Evolutionary conservation across 2,888 invertebrate species (phyloP), one percentile per base, ranked within the genome.

Genomic region (Patella caerulea): DNA sequence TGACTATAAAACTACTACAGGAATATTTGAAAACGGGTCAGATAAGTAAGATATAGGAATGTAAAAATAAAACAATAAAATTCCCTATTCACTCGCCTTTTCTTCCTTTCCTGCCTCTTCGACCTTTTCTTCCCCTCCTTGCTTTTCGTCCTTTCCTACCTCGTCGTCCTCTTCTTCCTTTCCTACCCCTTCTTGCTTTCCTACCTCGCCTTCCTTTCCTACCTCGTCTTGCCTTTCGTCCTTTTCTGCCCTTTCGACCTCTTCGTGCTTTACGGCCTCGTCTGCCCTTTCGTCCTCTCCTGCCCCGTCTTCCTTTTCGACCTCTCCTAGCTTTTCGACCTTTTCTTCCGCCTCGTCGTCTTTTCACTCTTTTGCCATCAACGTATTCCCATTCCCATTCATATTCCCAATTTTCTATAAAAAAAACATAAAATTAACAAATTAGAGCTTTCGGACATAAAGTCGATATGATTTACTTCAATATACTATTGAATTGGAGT

Each of bases 331-430:
- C n/a, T 45, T 29, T 17, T 2, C 52, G 4, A 0, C n/a, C n/a
- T 34, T 11, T 4, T 19, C n/a, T 19, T 17, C 17, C 15, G 29
- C 29, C 29, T 29, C 9, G 11, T 65, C 73, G 45, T 55, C 17
- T 17, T 75, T 75, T 45, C 75, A 75, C 54, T 75, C 3, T 15
- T 65, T 19, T n/a, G 24, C 65, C 65, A 65, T 19, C 65, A 24
- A 15, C 19, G 7, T 65, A 65, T 65, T 65, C 65, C 65, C 65
- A 65, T 19, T 65, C 65, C 19, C 24, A 65, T 65, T 53, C 73
- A 24, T 19, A 54, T 76, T 65, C 65, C 19, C 24, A 65, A 45
- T 45, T 45, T 14, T 65, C 65, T 24, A 17, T 24, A 12, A 11
- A 19, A 65, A 17, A 19, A n/a, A n/a, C 2, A 14, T 3, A 65